Evolutionary conservation across 92 coral and sea anemone genomes (phyloP).

Genomic region (Heliopora coerulea): DNA sequence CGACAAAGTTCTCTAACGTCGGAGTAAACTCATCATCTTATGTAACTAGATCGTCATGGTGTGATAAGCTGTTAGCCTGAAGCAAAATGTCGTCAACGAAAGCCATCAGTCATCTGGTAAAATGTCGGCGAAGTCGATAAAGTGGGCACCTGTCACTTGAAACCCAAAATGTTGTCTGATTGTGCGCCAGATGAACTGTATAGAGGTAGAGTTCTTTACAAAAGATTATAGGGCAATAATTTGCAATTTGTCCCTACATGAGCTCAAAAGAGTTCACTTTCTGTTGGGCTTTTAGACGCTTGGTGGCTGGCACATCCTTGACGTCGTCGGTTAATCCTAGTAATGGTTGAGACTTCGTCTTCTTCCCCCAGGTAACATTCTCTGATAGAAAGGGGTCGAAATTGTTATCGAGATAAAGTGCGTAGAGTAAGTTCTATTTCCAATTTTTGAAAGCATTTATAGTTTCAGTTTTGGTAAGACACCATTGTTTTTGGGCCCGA

Average conservation of each 20-base stretch:
- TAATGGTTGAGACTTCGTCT: conserved; percentile 7
- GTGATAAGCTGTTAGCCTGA: too few relatives aligned
- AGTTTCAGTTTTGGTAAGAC: background rate
- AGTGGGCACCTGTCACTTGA: too few relatives aligned
- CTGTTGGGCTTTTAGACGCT: conserved; percentile 52
- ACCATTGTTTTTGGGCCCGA: background rate
- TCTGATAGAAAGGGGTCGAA: background rate
- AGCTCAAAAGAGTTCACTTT: conserved; percentile 50
- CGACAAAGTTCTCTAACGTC: too few relatives aligned
- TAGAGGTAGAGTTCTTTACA: conserved; percentile 55
- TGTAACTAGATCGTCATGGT: too few relatives aligned
- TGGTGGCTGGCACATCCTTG: conserved; percentile 39
- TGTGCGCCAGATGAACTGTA: too few relatives aligned
- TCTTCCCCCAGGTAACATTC: background rate
- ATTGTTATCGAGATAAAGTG: background rate
- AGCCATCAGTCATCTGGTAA: too few relatives aligned
- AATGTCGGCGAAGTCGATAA: too few relatives aligned
- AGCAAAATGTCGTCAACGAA: too few relatives aligned
- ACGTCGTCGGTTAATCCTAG: conserved; percentile 44
- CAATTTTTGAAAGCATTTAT: background rate
- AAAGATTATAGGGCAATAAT: conserved; percentile 57
- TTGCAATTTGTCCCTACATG: conserved; percentile 66
- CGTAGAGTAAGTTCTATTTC: background rate
- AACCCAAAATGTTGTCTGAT: too few relatives aligned
- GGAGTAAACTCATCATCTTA: too few relatives aligned